Conservation (phyloP, 1,140 invertebrate species). For the Drusus annulatus region DNA sequence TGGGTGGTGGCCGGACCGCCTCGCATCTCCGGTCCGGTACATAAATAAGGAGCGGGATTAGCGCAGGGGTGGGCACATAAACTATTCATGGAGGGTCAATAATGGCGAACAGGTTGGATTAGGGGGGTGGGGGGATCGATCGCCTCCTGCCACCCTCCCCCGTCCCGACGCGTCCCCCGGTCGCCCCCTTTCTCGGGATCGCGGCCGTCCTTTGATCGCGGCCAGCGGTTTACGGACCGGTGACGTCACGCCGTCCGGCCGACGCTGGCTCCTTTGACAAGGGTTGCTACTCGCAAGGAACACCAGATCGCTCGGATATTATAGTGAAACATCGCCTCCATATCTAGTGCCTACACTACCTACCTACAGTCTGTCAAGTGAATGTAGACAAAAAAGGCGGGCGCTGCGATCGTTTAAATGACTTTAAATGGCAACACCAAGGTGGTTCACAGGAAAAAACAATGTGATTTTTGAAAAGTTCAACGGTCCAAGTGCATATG, state of each 20-base stretch:
- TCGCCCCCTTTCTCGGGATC: conserved; percentile 35
- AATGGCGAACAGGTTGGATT: conserved; percentile 46
- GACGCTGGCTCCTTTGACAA: conserved; percentile 25
- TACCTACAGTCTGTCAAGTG: too few relatives aligned
- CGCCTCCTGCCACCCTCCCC: conserved; percentile 27
- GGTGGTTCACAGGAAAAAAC: too few relatives aligned
- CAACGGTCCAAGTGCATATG: too few relatives aligned
- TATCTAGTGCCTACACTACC: too few relatives aligned
- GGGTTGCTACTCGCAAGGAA: background rate
- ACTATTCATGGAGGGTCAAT: conserved; percentile 56
- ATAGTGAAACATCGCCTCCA: conserved; percentile 1
- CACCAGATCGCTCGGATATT: conserved; percentile 7
- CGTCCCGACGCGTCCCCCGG: too few relatives aligned
- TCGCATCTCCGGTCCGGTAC: conserved; percentile 34
- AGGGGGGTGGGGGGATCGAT: conserved; percentile 45
- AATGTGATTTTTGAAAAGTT: too few relatives aligned
- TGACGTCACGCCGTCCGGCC: conserved; percentile 49
- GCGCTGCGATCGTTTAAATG: too few relatives aligned
- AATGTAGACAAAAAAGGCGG: too few relatives aligned
- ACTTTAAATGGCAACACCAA: too few relatives aligned
- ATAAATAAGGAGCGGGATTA: conserved; percentile 32
- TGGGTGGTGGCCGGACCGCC: background rate
- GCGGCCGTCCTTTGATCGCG: conserved; percentile 55
- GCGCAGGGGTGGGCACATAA: conserved; percentile 34
- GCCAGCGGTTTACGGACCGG: conserved; percentile 50